Percentiles rank a stretch among this genome's conserved stretches.
Conservation (phyloP, 2,113 vertebrate genomes). For the Anarhynchus alexandrinus region DNA sequence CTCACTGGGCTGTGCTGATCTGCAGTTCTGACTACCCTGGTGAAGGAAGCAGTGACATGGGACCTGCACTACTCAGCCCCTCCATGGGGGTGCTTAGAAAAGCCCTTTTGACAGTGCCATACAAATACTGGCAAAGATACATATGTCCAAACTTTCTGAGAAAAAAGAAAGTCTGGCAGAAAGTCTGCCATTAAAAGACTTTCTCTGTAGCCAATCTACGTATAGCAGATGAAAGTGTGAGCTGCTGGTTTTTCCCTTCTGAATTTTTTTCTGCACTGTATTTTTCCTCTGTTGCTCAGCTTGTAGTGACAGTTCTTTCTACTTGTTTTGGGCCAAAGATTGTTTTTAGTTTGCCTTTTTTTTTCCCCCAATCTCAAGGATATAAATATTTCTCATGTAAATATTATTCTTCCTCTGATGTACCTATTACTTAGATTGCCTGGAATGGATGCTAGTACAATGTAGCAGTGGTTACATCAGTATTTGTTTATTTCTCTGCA, state of each 20-base stretch:
- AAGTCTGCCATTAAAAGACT: background rate
- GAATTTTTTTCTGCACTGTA: background rate
- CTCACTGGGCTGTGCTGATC: background rate
- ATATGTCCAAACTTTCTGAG: background rate
- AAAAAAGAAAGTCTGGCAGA: background rate
- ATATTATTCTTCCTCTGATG: conserved; percentile 27
- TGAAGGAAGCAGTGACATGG: background rate
- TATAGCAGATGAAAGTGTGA: background rate
- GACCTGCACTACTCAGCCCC: too few species aligned
- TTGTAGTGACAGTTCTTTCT: background rate
- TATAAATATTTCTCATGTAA: background rate
- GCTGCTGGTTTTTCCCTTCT: background rate
- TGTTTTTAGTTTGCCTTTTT: background rate
- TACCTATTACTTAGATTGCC: background rate
- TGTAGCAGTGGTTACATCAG: background rate
- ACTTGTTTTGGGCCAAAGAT: background rate
- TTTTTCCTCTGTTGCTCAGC: background rate
- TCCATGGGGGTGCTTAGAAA: background rate
- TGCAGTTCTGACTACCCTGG: background rate
- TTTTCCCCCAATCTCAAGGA: background rate
- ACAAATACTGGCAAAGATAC: background rate
- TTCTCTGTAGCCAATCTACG: background rate
- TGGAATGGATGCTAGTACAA: background rate
- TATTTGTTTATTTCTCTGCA: background rate
- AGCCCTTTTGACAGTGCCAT: background rate